Evolutionary conservation across 2,113 vertebrate species (phyloP), one percentile per base, ranked within the genome.

Genomic region (Furnarius figulus): DNA sequence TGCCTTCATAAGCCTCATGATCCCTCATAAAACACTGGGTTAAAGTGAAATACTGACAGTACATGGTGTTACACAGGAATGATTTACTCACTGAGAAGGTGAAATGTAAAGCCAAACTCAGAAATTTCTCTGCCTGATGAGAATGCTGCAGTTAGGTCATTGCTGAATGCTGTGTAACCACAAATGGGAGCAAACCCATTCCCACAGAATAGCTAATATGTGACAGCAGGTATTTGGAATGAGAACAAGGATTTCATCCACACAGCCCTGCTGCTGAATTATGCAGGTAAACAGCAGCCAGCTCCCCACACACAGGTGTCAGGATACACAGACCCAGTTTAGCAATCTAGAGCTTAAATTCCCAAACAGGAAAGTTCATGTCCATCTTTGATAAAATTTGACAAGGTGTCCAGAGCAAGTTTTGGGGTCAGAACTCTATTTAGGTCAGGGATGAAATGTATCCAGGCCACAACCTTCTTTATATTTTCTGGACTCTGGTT

Each of bases 211-310:
- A 87, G 82, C 37, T 83, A 75, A 59, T 63, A 85, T 5, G 75
- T 88, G 95, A 90, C 87, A 94, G 87, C 55, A 90, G 85, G 82
- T 80, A 63, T 68, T 52, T 88, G 95, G 95, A 97, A 87, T 30
- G 67, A 89, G 82, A 93, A 93, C 82, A 93, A 80, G 93, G 84
- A 88, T 59, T 88, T 94, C 52, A 55, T 39, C 91, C 74, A 35
- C 0, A 0, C 3, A 75, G 67, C 9, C 55, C 67, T 80, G 18
- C 78, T 85, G 85, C 47, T 80, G 90, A 88, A 35, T 73, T 79
- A 39, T 28, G 33, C 14, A 82, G 49, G 49, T 75, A 87, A 91
- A 95, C 62, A 93, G 76, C 1, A 2, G 58, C 27, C 58, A 52
- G 49, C 58, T 58, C 56, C 66, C 91, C n/a, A 76, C 66, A 58